Evolutionary conservation across 1,140 invertebrate species (phyloP).

Genomic region (Bombus terrestris): DNA sequence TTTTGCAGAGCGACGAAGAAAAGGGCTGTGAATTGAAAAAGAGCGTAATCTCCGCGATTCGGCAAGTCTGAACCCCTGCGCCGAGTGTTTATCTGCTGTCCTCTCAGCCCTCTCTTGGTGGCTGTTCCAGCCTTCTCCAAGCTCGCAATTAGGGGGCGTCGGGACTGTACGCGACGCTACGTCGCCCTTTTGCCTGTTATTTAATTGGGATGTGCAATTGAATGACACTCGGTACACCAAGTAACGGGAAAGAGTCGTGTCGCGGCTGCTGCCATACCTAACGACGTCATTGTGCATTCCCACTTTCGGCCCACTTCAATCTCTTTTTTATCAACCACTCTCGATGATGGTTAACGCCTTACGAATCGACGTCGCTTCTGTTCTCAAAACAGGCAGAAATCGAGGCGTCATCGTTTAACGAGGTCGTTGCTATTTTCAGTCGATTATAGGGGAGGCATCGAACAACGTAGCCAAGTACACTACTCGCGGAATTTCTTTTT

Average conservation of each 20-base stretch:
- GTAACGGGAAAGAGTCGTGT: slow-evolving; percentile 73
- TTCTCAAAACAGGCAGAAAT: slow-evolving; percentile 8
- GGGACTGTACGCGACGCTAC: slow-evolving; percentile 79
- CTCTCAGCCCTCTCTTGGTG: slow-evolving; percentile 46
- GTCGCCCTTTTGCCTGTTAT: slow-evolving; percentile 83
- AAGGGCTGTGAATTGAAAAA: slow-evolving; percentile 1
- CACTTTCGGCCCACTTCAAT: slow-evolving; percentile 57
- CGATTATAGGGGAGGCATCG: too few species aligned
- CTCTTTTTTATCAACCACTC: slow-evolving; percentile 33
- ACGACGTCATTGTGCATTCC: slow-evolving; percentile 74
- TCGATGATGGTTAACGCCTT: slow-evolving; percentile 48
- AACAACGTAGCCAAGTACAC: too few species aligned
- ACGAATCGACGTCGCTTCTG: not conserved
- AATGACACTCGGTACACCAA: slow-evolving; percentile 80
- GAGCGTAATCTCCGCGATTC: slow-evolving; percentile 34
- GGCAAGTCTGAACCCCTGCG: slow-evolving; percentile 19
- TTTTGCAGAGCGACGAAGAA: not conserved
- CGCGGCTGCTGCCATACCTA: slow-evolving; percentile 63
- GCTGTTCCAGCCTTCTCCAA: slow-evolving; percentile 55
- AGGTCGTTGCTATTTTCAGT: not conserved
- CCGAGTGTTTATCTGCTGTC: slow-evolving; percentile 70
- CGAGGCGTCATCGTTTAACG: not conserved
- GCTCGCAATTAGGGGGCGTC: slow-evolving; percentile 81
- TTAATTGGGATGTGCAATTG: slow-evolving; percentile 83
- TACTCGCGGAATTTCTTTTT: too few species aligned